phyloP scores from a whole-genome alignment of 2,797 vertebrate genomes.

The Synaphobranchus kaupii region DNA sequence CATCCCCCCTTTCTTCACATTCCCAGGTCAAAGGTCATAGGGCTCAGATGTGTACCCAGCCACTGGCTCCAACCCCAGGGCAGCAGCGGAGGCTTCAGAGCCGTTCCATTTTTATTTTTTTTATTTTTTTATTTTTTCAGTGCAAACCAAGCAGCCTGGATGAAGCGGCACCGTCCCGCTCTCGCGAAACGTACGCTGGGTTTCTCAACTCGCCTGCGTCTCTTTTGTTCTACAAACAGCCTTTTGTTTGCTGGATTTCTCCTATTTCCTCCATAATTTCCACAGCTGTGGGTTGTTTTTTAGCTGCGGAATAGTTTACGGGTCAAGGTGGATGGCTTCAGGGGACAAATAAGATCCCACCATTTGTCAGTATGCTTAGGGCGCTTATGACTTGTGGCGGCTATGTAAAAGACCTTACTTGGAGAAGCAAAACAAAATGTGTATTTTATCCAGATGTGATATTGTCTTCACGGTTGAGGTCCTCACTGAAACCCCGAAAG shows the following conservation, averaged over 20 bases:
- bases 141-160: conserved; percentile 54
- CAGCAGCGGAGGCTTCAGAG: conserved; percentile 64
- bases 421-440: neutral
- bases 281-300: neutral
- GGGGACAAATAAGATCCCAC: conserved; percentile 35
- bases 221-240: neutral
- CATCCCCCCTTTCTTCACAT: conserved; percentile 45
- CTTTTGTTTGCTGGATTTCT: neutral
- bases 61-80: conserved; percentile 69
- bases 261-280: neutral
- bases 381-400: conserved; percentile 47
- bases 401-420: conserved; percentile 25
- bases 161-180: conserved; percentile 58
- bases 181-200: neutral
- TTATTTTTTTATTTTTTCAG: neutral
- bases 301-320: conserved; percentile 18
- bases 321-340: conserved; percentile 17
- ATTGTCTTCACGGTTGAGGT: conserved; percentile 22
- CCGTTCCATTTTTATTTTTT: conserved; percentile 52
- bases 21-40: conserved; percentile 65
- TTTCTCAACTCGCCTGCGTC: neutral
- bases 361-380: conserved; percentile 39
- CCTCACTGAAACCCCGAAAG: neutral
- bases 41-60: conserved; percentile 71
- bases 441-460: conserved; percentile 21